phyloP scores from a whole-genome alignment of 2,888 invertebrate species.

The Andrena haemorrhoa region DNA sequence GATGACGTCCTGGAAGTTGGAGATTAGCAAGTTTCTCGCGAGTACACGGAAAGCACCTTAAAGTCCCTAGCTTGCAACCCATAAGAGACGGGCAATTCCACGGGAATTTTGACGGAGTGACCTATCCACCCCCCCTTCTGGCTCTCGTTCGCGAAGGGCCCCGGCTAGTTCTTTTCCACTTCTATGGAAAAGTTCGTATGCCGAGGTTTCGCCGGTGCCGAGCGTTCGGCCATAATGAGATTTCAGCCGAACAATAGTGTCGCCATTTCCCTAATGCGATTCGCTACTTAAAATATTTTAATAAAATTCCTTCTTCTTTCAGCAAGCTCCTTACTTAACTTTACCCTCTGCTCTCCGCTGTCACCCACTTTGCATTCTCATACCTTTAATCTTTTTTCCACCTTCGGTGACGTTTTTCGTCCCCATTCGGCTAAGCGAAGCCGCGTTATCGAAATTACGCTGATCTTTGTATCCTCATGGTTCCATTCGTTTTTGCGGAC shows the following conservation, averaged over 20 bases:
- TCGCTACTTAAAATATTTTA: constrained; percentile 81
- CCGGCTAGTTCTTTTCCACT: constrained; percentile 58
- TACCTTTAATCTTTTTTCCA: constrained; percentile 51
- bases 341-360: constrained; percentile 46
- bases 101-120: constrained; percentile 60
- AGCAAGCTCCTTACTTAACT: constrained; percentile 71
- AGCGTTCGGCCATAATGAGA: constrained; percentile 74
- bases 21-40: constrained; percentile 56
- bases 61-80: constrained; percentile 27
- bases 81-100: constrained; percentile 46
- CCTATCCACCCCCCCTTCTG: not conserved
- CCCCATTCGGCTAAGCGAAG: constrained; percentile 63
- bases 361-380: constrained; percentile 61
- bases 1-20: constrained; percentile 44
- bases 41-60: constrained; percentile 64
- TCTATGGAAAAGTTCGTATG: constrained; percentile 70
- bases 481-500: not conserved
- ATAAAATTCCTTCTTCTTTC: constrained; percentile 75
- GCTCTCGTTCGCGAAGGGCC: not conserved
- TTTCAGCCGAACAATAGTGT: constrained; percentile 78
- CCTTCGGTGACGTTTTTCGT: constrained; percentile 44
- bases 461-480: constrained; percentile 39
- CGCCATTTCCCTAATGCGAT: constrained; percentile 80
- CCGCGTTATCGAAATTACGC: constrained; percentile 60
- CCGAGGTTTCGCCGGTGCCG: constrained; percentile 63